A percentile compares a stretch with the other conserved stretches of the same genome.
Evolutionary conservation across 2,797 vertebrate genomes (phyloP).

Genomic region (Prionace glauca): DNA sequence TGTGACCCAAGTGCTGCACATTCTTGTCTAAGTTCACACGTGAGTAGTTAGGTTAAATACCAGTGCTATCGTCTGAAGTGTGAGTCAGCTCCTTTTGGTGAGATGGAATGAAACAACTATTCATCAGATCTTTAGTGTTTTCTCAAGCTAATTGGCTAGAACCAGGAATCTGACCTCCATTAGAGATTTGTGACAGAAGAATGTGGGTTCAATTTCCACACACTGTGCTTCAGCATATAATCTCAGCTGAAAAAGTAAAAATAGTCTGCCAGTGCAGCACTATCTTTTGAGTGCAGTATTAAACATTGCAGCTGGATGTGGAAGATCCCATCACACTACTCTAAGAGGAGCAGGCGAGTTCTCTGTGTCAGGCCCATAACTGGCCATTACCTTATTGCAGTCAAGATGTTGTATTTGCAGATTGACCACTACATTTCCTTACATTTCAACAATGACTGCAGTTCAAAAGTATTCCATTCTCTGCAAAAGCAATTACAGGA

Average conservation of each 20-base stretch:
- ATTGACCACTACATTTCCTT: background rate
- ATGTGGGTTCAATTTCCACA: background rate
- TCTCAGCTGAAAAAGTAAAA: background rate
- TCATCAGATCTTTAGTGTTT: background rate
- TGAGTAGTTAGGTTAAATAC: background rate
- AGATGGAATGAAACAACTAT: background rate
- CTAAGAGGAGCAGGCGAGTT: background rate
- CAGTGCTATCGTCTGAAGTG: background rate
- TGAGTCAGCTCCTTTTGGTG: background rate
- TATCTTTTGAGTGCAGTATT: background rate
- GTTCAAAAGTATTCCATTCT: background rate
- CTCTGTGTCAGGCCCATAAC: background rate
- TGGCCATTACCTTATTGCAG: background rate
- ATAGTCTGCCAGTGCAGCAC: background rate
- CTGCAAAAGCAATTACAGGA: no score
- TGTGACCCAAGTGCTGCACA: background rate
- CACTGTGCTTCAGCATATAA: background rate
- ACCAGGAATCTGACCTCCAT: background rate
- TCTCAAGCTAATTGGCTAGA: background rate
- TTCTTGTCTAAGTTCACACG: background rate
- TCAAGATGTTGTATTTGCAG: background rate
- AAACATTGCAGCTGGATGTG: background rate
- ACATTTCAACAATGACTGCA: background rate
- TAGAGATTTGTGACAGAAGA: background rate
- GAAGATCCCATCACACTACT: background rate